These are phyloP conservation scores for Zophobas morio DNA, from an alignment of 1,140 invertebrate genomes.

Conservation along the genomic window DNA sequence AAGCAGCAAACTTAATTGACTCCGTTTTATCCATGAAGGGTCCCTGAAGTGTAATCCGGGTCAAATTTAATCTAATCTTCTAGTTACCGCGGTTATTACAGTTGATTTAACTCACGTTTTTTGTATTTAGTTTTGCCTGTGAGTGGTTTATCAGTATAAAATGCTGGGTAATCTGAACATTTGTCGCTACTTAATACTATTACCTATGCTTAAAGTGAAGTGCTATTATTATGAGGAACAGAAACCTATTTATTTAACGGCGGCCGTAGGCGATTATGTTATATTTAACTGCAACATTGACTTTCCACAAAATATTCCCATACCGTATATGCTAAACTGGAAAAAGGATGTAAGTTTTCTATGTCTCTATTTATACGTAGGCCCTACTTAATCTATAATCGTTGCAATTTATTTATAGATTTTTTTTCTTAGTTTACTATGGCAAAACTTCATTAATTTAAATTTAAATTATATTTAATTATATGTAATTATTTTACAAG, in stretches of 20 bases:
- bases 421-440: too few relatives aligned
- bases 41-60: conserved; percentile 52
- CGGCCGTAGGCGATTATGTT: conserved; percentile 87
- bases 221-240: conserved; percentile 71
- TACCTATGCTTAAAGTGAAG: conserved; percentile 12
- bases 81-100: conserved; percentile 55
- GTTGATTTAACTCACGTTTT: conserved; percentile 54
- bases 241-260: conserved; percentile 78
- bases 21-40: background rate
- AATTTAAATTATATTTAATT: too few relatives aligned
- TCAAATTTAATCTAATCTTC: conserved; percentile 59
- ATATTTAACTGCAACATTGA: conserved; percentile 92
- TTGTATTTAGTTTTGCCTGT: conserved; percentile 31
- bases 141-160: conserved; percentile 1
- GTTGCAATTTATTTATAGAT: too few relatives aligned
- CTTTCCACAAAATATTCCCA: conserved; percentile 88
- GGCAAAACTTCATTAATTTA: too few relatives aligned
- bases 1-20: too few relatives aligned
- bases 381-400: too few relatives aligned
- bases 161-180: background rate
- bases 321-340: conserved; percentile 93
- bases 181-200: conserved; percentile 19
- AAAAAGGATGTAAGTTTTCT: conserved; percentile 85
- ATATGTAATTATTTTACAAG: too few relatives aligned
- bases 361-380: too few relatives aligned